Evolutionary conservation across 2,797 vertebrate species (phyloP).

Genomic region (Microcaecilia unicolor): DNA sequence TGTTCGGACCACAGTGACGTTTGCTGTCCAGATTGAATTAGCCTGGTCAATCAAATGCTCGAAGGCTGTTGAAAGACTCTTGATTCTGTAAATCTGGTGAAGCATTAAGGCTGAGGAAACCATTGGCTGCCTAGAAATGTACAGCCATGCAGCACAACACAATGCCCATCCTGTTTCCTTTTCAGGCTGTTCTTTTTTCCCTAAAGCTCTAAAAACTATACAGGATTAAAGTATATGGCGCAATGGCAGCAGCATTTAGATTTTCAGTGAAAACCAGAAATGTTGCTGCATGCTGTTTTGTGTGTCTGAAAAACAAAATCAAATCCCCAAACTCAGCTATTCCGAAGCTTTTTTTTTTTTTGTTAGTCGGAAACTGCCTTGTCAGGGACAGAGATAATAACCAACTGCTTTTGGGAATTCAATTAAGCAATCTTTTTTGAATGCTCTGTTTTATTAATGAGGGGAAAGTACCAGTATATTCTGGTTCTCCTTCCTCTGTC

Average conservation of each 20-base stretch:
- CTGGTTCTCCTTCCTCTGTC: neutral
- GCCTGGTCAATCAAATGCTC: neutral
- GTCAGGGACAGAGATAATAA: neutral
- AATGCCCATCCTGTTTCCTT: slow-evolving; percentile 43
- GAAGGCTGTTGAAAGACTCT: too few species aligned
- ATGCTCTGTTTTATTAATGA: neutral
- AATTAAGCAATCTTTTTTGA: too few species aligned
- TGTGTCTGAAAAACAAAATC: neutral
- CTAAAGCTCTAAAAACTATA: slow-evolving; percentile 34
- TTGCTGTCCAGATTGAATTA: neutral
- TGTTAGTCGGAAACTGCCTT: neutral
- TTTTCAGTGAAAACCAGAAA: neutral
- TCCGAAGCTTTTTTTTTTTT: slow-evolving; percentile 10
- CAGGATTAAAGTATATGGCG: slow-evolving; percentile 7
- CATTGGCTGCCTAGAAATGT: slow-evolving; percentile 37
- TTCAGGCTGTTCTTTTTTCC: slow-evolving; percentile 12
- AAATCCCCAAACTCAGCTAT: slow-evolving; percentile 17
- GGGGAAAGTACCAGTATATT: slow-evolving; percentile 6
- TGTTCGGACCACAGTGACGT: too few species aligned
- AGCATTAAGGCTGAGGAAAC: slow-evolving; percentile 6
- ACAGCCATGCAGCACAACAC: slow-evolving; percentile 8
- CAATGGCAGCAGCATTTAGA: slow-evolving; percentile 31
- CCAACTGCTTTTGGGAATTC: slow-evolving; percentile 5
- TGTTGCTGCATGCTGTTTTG: too few species aligned
- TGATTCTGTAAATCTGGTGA: slow-evolving; percentile 14